Evolutionary conservation across 2,888 invertebrate genomes (phyloP), one percentile per base, ranked within the genome.

Genomic region (Piscicola geometra): DNA sequence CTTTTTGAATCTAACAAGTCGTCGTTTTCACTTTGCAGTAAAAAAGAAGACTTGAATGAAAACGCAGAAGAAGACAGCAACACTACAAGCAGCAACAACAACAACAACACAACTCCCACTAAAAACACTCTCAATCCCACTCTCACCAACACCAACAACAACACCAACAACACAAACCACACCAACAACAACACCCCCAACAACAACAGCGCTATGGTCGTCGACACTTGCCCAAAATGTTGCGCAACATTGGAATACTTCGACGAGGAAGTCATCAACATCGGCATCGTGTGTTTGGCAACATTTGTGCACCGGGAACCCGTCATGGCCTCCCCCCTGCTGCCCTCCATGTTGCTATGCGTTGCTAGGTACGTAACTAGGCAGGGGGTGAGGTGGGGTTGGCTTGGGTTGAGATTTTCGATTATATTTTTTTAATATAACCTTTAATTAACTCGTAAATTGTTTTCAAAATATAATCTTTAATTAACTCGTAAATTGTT

Each of bases 281-380:
- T 98, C 75, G 92, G 95, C 82, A 92, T 99, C 81, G 93, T 97
- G 70, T 92, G 92, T 78, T 87, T 99, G 79, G 93, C 94, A 36
- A 97, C 98, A 0, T 97, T 95, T 85, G 93, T 99, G 79, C 96
- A 98, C 83, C 89, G 98, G 32, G 97, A 98, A 85, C 96, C 98
- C 0, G 90, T 92, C 18, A 82, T 88, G 81, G 97, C 98, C n/a
- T 97, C 98, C 1, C 92, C 93, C 0, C 88, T 95, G 82, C 86
- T 99, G 78, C 94, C 97, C 0, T 93, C 95, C 81, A 92, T 98
- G 80, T 88, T 99, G 36, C 91, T 91, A 78, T 90, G 91, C 78
- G 93, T 95, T 33, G 91, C 93, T 76, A 92, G 92, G 80, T 80
- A 18, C 33, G 76, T 69, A 3, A n/a, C 3, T 25, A 25, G 18